Evolutionary conservation across 2,797 vertebrate species (phyloP).

Genomic region (Taenioides sp.): DNA sequence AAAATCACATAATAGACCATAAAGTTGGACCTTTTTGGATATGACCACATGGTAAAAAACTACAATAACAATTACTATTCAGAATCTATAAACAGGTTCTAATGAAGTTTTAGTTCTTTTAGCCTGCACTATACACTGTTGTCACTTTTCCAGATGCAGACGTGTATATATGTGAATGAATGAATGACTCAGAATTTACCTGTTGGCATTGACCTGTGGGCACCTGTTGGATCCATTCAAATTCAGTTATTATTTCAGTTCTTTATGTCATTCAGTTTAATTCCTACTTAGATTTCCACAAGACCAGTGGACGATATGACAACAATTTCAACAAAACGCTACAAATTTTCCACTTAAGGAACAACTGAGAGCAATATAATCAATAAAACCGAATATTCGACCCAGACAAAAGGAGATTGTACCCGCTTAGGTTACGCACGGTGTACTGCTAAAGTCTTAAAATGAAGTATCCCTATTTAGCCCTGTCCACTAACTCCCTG

Average conservation of each 20-base stretch:
- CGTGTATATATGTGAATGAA: no score
- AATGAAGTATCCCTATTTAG: not conserved
- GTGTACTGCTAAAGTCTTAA: not conserved
- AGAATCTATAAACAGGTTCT: no score
- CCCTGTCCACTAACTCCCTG: not conserved
- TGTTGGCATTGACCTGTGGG: no score
- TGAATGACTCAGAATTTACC: no score
- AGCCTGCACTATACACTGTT: no score
- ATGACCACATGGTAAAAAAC: no score
- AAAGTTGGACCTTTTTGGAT: no score
- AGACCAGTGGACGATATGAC: not conserved
- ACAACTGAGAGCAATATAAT: not conserved
- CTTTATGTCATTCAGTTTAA: not conserved
- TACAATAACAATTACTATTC: no score
- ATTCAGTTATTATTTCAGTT: not conserved
- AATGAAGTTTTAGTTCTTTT: no score
- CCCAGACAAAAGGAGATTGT: not conserved
- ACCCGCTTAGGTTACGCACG: not conserved
- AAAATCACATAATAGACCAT: no score
- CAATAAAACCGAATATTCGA: not conserved
- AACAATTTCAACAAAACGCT: not conserved
- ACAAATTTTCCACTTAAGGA: not conserved
- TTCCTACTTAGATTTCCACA: not conserved
- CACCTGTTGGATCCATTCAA: not conserved
- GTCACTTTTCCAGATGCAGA: no score